Base-by-base conservation (phyloP, 1,140 invertebrate species). In the Ostrea edulis region DNA sequence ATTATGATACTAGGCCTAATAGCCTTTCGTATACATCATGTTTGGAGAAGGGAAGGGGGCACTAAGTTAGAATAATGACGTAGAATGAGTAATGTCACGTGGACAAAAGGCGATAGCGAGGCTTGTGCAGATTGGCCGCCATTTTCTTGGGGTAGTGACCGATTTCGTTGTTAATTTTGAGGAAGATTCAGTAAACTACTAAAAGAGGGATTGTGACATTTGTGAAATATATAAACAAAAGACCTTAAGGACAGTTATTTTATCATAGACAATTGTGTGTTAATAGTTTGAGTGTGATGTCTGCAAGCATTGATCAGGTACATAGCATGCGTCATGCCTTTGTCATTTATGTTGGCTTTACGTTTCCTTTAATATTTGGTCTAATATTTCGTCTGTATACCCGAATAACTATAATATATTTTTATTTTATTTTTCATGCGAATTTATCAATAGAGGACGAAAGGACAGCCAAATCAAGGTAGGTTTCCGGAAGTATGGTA, bases 231-330 rank as follows among this genome's bases (percentile, higher is more conserved):
- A 85, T 88, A 51, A 71, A 86, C 86, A 77, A 58, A 58, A 35
- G 85, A 85, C 85, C 55, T 85, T 90, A 88, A 89, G 90, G 91
- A 91, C 91, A 91, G 82, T 92, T 89, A 55, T 89, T 85, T 65
- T 86, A 82, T 88, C n/a, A 89, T 85, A 83, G 86, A 86, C 83
- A 58, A 86, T 86, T 88, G 52, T 82, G 53, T 84, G 83, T 88
- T 25, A 17, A 84, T 90, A 86, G 91, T 86, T 90, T 89, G 83
- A 90, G 90, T 93, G 93, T 92, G 90, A 94, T 94, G 93, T 94
- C 93, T 91, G 92, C 93, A 89, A 94, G 93, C 92, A 92, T 94
- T 85, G 93, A 94, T 93, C 93, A 94, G 93, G 93, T 94, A 87
- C 52, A 35, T 54, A 89, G 88, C 90, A 91, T 91, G 91, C 87